Percentiles rank a stretch among this genome's conserved stretches.
Evolutionary conservation across 1,140 invertebrate genomes (phyloP).

Genomic region (Nomia melanderi): DNA sequence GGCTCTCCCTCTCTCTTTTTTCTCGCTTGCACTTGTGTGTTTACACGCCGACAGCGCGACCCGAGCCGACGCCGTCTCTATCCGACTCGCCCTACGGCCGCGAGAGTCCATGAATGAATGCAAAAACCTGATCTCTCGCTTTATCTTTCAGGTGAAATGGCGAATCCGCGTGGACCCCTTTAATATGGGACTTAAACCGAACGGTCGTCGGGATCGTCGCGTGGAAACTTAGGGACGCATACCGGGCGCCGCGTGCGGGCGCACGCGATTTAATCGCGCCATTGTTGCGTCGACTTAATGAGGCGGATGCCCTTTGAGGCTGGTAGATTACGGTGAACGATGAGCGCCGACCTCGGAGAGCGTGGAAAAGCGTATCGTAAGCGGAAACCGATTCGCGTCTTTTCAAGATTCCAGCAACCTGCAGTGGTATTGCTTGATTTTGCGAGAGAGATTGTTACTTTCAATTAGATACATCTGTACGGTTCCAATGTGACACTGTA

Average conservation of each 20-base stretch:
- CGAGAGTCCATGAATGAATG: slow-evolving; percentile 35
- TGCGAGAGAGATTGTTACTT: too few relatives aligned
- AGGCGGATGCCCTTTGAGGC: not conserved
- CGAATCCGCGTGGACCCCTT: slow-evolving; percentile 19
- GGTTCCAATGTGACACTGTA: too few relatives aligned
- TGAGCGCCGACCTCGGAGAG: not conserved
- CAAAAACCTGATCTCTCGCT: slow-evolving; percentile 57
- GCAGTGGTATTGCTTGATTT: too few relatives aligned
- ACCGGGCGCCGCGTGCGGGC: not conserved
- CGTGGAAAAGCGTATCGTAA: not conserved
- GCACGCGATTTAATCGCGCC: slow-evolving; percentile 8
- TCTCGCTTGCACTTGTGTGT: slow-evolving; percentile 21
- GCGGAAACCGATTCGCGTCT: not conserved
- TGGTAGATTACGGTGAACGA: slow-evolving; percentile 1
- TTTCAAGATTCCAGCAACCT: too few relatives aligned
- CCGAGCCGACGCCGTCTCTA: slow-evolving; percentile 15
- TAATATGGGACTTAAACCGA: slow-evolving; percentile 58
- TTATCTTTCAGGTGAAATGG: slow-evolving; percentile 49
- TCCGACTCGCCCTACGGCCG: not conserved
- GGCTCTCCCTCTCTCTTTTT: slow-evolving; percentile 5
- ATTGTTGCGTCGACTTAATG: slow-evolving; percentile 15
- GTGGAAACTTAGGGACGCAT: not conserved
- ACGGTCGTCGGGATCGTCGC: slow-evolving; percentile 18
- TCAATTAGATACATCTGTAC: too few relatives aligned
- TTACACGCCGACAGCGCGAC: slow-evolving; percentile 19